Percentiles rank a stretch among this genome's conserved stretches.
Evolutionary conservation across 37 sponge, comb jelly and placozoan species (phyloP).

Genomic region (Halichondria panicea): DNA sequence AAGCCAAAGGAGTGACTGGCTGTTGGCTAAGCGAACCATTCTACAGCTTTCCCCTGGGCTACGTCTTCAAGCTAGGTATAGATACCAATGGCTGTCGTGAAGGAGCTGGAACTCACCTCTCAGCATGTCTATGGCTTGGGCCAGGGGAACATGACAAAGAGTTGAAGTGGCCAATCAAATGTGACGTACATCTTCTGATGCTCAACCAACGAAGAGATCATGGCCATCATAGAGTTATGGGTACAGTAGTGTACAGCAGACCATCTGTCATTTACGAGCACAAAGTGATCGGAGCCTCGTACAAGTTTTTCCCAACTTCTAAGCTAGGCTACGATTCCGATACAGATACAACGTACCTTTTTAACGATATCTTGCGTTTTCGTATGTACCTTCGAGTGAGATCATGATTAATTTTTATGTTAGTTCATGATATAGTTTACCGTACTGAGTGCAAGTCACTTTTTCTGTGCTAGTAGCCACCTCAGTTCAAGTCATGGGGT

Average conservation of each 20-base stretch:
- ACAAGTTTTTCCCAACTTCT: background rate
- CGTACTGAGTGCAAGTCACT: background rate
- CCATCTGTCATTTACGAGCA: background rate
- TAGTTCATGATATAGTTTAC: background rate
- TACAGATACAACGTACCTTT: too few relatives aligned
- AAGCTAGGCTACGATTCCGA: too few relatives aligned
- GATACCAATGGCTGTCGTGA: background rate
- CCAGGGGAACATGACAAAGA: background rate
- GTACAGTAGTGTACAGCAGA: background rate
- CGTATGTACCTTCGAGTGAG: background rate
- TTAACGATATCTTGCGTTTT: too few relatives aligned
- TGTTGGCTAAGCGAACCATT: constrained; percentile 9
- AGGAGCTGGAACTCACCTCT: background rate
- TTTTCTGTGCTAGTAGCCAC: too few relatives aligned
- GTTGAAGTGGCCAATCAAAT: background rate
- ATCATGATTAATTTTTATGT: background rate
- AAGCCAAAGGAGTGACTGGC: background rate
- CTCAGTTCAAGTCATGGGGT: too few relatives aligned
- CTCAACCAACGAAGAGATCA: constrained; percentile 4
- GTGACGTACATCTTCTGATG: background rate
- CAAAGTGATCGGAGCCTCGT: background rate
- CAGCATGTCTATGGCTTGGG: background rate
- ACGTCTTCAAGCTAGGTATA: background rate
- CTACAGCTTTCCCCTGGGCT: background rate
- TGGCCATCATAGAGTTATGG: background rate